Percentiles rank a stretch among this genome's conserved stretches.
These are phyloP conservation scores for Labeo catla DNA, from an alignment of 2,113 vertebrate genomes.

Conservation along the genomic window DNA sequence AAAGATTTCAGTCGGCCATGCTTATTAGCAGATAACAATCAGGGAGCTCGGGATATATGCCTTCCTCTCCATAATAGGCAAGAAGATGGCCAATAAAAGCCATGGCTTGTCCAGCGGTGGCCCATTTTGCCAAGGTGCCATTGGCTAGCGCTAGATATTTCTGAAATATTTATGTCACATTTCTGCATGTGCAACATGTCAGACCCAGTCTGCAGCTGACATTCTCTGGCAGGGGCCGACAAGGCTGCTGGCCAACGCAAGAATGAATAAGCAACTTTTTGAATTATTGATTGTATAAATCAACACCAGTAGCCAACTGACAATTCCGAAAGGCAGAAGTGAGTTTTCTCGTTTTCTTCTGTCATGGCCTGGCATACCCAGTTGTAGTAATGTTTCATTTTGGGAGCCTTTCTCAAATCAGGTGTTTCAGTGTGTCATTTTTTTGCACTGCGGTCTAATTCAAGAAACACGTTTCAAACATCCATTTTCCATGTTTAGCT, in stretches of 20 bases:
- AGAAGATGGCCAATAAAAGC: conserved; percentile 60
- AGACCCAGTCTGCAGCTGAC: conserved; percentile 88
- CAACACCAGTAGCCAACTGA: conserved; percentile 80
- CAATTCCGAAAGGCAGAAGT: conserved; percentile 56
- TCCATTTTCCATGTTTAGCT: background rate
- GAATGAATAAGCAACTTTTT: conserved; percentile 80
- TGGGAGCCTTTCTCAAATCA: background rate
- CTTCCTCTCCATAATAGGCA: conserved; percentile 70
- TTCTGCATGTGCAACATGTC: conserved; percentile 83
- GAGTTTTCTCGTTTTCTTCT: conserved; percentile 11
- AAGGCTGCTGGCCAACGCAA: conserved; percentile 86
- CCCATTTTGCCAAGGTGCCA: conserved; percentile 60
- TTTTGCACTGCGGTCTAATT: background rate
- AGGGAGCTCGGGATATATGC: conserved; percentile 78
- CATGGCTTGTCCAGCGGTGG: conserved; percentile 29
- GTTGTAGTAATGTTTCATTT: background rate
- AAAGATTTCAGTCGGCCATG: conserved; percentile 90
- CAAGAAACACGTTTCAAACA: background rate
- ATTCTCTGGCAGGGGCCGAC: conserved; percentile 76
- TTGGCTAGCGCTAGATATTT: conserved; percentile 79
- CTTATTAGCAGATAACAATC: conserved; percentile 95
- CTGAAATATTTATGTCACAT: conserved; percentile 93
- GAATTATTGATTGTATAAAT: conserved; percentile 95
- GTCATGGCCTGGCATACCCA: background rate
- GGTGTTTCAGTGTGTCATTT: background rate